Evolutionary conservation across 2,113 vertebrate genomes (phyloP), one percentile per base, ranked within the genome.

Genomic region (Salminus brasiliensis): DNA sequence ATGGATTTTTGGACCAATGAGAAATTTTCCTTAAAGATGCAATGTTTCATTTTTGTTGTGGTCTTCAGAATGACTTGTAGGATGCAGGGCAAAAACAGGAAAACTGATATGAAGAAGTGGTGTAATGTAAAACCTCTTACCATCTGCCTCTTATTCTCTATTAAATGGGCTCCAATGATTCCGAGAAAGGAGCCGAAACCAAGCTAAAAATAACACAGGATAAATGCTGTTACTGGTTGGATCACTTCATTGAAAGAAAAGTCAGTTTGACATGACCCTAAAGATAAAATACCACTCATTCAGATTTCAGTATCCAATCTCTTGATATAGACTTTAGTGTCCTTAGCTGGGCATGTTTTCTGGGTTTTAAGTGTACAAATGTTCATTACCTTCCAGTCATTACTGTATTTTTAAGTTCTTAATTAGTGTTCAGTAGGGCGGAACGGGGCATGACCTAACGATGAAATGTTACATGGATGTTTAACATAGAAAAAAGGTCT

Each of bases 131-230:
- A 85, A 94, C 93, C 66, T 86, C 93, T 97, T 95, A 99, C 98
- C 98, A 99, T 98, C 91, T 99, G 98, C 86, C 96, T 95, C 93
- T 98, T 99, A 92, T 99, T 98, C 84, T 98, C 98, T 87, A 98
- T 95, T 88, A 99, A 93, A 93, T 99, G 97, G 86, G 97, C 94
- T 63, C 98, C 98, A 0, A 99, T 98, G 89, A 99, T 97, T 94
- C 98, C 98, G 87, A 99, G 95, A 89, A 99, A 98, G 0, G 97
- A 99, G 78, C 98, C 98, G 80, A 99, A 97, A 81, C 98, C 98
- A 83, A 99, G 95, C 98, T 99, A 93, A 84, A 95, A 94, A 85
- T 83, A 85, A 77, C 69, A 74, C 47, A 87, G 32, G 88, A 71
- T 67, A 82, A 87, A 11, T 68, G 13, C 21, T 34, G 60, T 89